Conservation (phyloP, 37 sponge, comb jelly and placozoan genomes). For the Ianthella basta region DNA sequence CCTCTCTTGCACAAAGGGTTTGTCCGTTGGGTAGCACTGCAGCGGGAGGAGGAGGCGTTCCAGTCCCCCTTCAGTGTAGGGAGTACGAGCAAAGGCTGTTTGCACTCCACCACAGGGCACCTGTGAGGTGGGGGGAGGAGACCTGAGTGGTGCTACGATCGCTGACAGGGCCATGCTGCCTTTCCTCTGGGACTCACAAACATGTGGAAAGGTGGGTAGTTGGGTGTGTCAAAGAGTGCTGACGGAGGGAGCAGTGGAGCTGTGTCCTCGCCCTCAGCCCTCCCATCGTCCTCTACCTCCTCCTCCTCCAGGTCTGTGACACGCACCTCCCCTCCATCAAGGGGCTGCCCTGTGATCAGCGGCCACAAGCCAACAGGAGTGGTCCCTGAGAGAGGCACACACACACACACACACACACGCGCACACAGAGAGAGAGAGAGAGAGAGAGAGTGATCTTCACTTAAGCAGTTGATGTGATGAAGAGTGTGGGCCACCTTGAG, state of each 20-base stretch:
- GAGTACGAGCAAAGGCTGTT: slow-evolving; percentile 30
- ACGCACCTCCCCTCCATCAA: slow-evolving; percentile 1
- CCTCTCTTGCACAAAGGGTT: background rate
- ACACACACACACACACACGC: slow-evolving; percentile 5
- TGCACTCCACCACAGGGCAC: slow-evolving; percentile 24
- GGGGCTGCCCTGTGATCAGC: background rate
- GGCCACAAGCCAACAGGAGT: too few relatives aligned
- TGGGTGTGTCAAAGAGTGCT: background rate
- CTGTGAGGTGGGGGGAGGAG: background rate
- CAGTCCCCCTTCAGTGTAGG: slow-evolving; percentile 43
- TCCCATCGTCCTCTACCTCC: background rate
- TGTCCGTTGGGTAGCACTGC: slow-evolving; percentile 20
- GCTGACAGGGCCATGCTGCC: too few relatives aligned
- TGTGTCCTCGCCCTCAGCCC: background rate
- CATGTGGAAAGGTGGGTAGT: slow-evolving; percentile 35
- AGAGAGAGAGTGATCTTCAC: background rate
- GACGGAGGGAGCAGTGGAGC: slow-evolving; percentile 6
- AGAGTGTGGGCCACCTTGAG: slow-evolving; percentile 8
- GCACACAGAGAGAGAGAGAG: background rate
- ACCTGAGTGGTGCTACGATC: background rate
- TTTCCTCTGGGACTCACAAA: slow-evolving; percentile 39
- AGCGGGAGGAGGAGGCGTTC: slow-evolving; percentile 57
- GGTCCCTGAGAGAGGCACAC: background rate
- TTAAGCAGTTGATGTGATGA: slow-evolving; percentile 23
- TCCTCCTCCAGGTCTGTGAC: background rate